Evolutionary conservation across 2,113 vertebrate species (phyloP), one percentile per base, ranked within the genome.

Genomic region (Podarcis muralis): DNA sequence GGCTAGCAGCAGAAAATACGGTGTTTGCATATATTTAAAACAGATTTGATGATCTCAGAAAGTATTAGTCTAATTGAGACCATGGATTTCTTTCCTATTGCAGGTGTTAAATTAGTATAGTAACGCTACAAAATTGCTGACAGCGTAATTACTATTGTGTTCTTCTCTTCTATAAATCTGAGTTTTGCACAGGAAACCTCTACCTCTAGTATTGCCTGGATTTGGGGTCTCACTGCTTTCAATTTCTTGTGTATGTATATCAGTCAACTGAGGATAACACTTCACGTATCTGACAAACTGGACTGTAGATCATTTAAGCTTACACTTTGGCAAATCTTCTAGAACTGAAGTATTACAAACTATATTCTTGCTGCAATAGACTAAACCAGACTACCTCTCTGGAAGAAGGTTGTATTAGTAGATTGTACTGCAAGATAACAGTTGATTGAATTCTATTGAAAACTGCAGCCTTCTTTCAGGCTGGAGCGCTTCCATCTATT

Each of bases 11-110:
- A 85, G 48, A 48, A 30, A 57, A 57, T 57, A 53, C 6, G 23
- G 20, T 3, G 0, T 81, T n/a, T 86, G 84, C 22, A 89, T 2
- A 27, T 90, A 84, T 74, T 94, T 93, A 91, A 53, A 93, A 91
- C 30, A 22, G 91, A 16, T 22, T 82, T 71, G 86, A 57, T 66
- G 0, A 91, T 88, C 88, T 85, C 85, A 92, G 48, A 72, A 86
- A 9, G 32, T 40, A 62, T 3, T 69, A 48, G 40, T 43, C 40
- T 32, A 35, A 35, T 76, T 40, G 22, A 76, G 75, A 23, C 20
- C 32, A 23, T 62, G 30, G 80, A 82, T 68, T 66, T 82, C 37
- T 82, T 62, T 68, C 62, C 53, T 43, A 57, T 13, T 15, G 5
- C 35, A 23, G 59, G n/a, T 23, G 30, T 81, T 22, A 57, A 37